These are phyloP conservation scores for Paramisgurnus dabryanus DNA, from an alignment of 2,113 vertebrate species.

Conservation along the genomic window DNA sequence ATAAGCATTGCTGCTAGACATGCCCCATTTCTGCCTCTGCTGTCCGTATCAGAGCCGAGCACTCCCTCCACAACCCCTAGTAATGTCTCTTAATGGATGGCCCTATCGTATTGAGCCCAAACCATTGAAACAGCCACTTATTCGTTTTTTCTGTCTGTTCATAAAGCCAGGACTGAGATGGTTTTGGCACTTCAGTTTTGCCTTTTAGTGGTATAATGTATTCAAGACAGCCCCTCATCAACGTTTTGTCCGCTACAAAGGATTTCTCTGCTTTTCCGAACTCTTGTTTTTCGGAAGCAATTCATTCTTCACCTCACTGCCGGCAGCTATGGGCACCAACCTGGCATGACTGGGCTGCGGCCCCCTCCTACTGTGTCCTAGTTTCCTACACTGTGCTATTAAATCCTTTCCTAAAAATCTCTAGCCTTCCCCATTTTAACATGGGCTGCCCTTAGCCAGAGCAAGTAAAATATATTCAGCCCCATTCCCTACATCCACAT, in stretches of 20 bases:
- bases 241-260: conserved; percentile 38
- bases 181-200: conserved; percentile 34
- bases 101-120: not conserved
- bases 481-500: conserved; percentile 17
- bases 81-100: not conserved
- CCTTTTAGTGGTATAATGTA: not conserved
- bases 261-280: conserved; percentile 41
- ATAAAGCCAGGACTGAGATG: conserved; percentile 12
- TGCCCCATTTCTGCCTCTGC: conserved; percentile 45
- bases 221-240: not conserved
- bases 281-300: conserved; percentile 42
- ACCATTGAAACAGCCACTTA: not conserved
- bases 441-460: not conserved
- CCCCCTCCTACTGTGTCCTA: conserved; percentile 32
- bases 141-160: conserved; percentile 45
- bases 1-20: conserved; percentile 35
- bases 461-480: not conserved
- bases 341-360: not conserved
- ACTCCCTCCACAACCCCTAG: not conserved
- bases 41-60: conserved; percentile 35
- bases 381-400: conserved; percentile 9
- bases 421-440: not conserved
- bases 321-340: conserved; percentile 53
- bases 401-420: conserved; percentile 25
- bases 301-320: conserved; percentile 63